Base-by-base conservation (phyloP, 2,888 invertebrate genomes). In the Lasioglossum zephyrum region DNA sequence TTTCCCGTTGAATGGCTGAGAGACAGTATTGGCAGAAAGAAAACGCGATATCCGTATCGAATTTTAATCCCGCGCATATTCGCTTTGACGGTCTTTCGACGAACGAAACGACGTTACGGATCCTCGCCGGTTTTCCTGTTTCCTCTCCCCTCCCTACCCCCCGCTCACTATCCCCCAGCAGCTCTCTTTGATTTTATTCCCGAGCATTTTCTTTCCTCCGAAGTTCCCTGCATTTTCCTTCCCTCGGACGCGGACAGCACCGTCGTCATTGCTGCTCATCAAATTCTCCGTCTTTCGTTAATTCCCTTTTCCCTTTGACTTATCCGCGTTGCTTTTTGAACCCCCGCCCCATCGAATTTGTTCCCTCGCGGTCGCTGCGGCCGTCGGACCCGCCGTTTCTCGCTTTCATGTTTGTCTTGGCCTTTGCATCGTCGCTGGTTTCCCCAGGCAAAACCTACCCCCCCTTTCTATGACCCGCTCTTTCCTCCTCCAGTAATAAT, bases 41-140 rank as follows among this genome's bases (percentile, higher is more conserved):
- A 70, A 75, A 84, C 39, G 63, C 44, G 77, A 84, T 75, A 82
- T 78, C 72, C 74, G 72, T 82, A 82, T 84, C 78, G 82, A 84
- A 82, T 84, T 84, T 84, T 84, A 84, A 82, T 82, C 74, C 74
- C 4, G 73, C 36, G 22, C 53, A 41, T 41, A 73, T 41, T 41
- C 70, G 41, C 11, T 44, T 49, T 39, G 70, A 53, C n/a, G 18
- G 70, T 69, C 53, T 70, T 13, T 4, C 41, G 41, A 22, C 70
- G 70, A 41, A 22, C 70, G 70, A n/a, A 70, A 41, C 70, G 70
- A 70, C 41, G 41, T 70, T 41, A 70, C 69, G 22, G 69, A n/a
- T 39, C n/a, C 11, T 69, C 69, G 11, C 9, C 13, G 41, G 36
- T 70, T 70, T 41, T n/a, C 39, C 70, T 41, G n/a, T n/a, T 39